phyloP scores from a whole-genome alignment of 2,113 vertebrate genomes.

The Ptychochromis oligacanthus region DNA sequence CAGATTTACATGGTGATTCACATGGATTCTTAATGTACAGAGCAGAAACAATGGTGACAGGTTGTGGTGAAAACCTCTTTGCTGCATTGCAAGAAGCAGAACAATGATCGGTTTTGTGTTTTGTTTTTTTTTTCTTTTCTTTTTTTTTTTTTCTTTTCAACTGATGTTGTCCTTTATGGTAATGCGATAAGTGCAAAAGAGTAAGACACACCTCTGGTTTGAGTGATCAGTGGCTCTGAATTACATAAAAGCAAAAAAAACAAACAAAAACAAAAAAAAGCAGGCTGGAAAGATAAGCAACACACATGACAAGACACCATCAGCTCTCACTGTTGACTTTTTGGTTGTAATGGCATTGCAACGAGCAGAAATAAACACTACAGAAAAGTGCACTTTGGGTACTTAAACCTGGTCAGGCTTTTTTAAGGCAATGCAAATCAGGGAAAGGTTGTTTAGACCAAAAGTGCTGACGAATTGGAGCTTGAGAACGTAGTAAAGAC shows the following conservation, averaged over 20 bases:
- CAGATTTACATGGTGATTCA: slow-evolving; percentile 55
- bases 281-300: neutral
- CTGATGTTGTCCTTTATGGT: neutral
- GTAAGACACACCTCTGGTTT: neutral
- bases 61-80: neutral
- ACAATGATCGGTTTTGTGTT: neutral
- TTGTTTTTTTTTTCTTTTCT: neutral
- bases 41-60: slow-evolving; percentile 12
- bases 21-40: slow-evolving; percentile 28
- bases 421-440: neutral
- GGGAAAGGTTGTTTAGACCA: neutral
- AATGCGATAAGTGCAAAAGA: neutral
- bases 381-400: slow-evolving; percentile 50
- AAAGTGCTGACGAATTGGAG: neutral
- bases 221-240: neutral
- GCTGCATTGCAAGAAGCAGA: neutral
- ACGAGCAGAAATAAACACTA: neutral
- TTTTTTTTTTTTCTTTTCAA: neutral
- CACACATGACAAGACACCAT: neutral
- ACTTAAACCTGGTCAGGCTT: neutral
- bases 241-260: neutral
- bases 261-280: neutral
- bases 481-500: neutral
- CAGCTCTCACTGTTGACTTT: neutral
- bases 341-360: neutral